Evolutionary conservation across 1,140 invertebrate genomes (phyloP).

Genomic region (Drosophila nigrodunni): DNA sequence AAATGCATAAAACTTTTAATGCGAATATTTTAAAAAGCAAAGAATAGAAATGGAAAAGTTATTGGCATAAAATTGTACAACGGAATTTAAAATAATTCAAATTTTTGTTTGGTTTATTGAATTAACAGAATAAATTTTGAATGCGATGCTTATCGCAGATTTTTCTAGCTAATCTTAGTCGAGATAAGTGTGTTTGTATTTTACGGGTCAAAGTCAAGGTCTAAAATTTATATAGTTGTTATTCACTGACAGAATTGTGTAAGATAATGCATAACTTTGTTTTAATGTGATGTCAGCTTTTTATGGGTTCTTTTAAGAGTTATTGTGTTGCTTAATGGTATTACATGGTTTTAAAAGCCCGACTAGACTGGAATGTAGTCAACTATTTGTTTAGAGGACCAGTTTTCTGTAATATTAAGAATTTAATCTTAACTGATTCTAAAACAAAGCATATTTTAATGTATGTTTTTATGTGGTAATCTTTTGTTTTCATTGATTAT

Average conservation of each 20-base stretch:
- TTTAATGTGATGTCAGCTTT: neutral
- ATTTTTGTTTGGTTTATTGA: neutral
- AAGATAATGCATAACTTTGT: neutral
- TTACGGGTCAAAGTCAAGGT: slow-evolving; percentile 34
- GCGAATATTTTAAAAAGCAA: slow-evolving; percentile 10
- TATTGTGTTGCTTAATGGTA: neutral
- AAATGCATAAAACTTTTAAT: slow-evolving; percentile 24
- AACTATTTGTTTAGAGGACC: too few relatives aligned
- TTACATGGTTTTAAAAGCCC: neutral
- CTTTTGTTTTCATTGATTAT: too few relatives aligned
- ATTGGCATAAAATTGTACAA: slow-evolving; percentile 2
- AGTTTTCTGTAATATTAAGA: too few relatives aligned
- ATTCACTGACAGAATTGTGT: neutral
- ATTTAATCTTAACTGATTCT: too few relatives aligned
- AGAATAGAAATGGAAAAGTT: slow-evolving; percentile 5
- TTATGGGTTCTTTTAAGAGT: neutral
- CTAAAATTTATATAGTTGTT: neutral
- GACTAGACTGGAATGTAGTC: too few relatives aligned
- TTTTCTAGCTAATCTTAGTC: neutral
- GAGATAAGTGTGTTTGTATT: slow-evolving; percentile 15
- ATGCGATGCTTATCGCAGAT: neutral
- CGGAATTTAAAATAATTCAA: neutral
- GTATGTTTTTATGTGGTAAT: too few relatives aligned
- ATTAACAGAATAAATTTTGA: neutral
- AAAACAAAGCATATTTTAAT: too few relatives aligned